Base-by-base conservation (phyloP, 1,140 invertebrate genomes). In the Saccostrea cuccullata region DNA sequence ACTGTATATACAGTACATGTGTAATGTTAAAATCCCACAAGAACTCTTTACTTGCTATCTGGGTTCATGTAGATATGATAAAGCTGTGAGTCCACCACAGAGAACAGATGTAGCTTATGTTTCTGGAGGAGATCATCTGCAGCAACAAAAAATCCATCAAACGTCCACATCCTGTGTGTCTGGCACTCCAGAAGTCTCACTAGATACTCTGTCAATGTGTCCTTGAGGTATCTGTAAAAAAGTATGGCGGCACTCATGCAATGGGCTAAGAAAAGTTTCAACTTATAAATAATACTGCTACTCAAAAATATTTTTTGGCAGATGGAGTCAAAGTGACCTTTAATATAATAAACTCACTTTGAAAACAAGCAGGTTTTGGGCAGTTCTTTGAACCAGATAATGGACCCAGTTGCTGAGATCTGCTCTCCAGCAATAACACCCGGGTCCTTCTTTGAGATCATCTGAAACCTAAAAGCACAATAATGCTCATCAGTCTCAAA, bases 361-460 rank as follows among this genome's bases (percentile, higher is more conserved):
- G 97, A 98, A 1, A 99, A 94, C 90, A 98, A 97, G 94, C 98
- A 99, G 91, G 97, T 97, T 8, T 96, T 95, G 0, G 98, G 98
- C 47, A 99, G 95, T 26, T 98, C 97, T 85, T 96, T 96, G 82
- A 96, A 97, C 98, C 98, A 99, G 90, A 98, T 97, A 90, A 99
- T 99, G 0, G 97, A 96, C 5, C 98, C 98, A 94, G 98, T 97
- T 93, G 98, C 97, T 85, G 97, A 96, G 6, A 97, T 97, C 95
- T 99, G 98, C 9, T 97, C 97, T 0, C 98, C 98, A 0, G 98
- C 98, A 93, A 99, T 99, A 0, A 99, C 98, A 2, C 98, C 98
- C 1, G 98, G 98, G 67, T 97, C 97, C 94, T 99, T 99, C 92
- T 98, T 97, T 2, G 95, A 94, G 11, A 94, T 95, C 86, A 96